These are phyloP conservation scores for Mesoligia furuncula DNA, from an alignment of 2,888 invertebrate genomes.

Conservation along the genomic window DNA sequence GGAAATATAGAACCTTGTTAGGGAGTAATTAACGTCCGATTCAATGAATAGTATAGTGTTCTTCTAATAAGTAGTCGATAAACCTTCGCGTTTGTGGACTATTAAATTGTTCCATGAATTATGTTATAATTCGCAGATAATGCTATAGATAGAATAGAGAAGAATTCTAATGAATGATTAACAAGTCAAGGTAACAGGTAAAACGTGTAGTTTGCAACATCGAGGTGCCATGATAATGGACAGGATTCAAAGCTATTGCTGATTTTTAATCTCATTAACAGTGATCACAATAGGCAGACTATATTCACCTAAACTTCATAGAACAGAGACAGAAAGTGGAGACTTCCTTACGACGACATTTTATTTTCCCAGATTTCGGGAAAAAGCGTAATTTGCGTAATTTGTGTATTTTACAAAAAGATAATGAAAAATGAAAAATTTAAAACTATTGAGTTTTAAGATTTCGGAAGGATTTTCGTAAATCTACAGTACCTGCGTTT, in stretches of 20 bases:
- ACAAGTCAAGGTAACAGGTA: conserved; percentile 5
- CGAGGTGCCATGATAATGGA: not conserved
- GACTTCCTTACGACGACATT: no score
- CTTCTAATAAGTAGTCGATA: not conserved
- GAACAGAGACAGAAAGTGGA: no score
- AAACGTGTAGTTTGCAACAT: not conserved
- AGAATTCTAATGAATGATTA: not conserved
- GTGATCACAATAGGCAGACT: no score
- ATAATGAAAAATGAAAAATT: no score
- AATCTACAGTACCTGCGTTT: no score
- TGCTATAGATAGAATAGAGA: not conserved
- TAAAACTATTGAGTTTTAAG: no score
- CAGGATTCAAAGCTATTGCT: not conserved
- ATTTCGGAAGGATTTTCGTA: no score
- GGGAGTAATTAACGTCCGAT: not conserved
- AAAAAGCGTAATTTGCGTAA: no score
- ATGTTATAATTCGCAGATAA: not conserved
- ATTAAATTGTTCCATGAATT: not conserved
- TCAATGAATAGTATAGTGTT: not conserved
- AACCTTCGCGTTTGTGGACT: not conserved
- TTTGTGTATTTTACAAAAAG: no score
- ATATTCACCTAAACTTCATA: no score
- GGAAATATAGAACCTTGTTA: conserved; percentile 30
- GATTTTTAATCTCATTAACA: not conserved
- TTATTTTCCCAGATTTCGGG: no score